phyloP scores from a whole-genome alignment of 1,140 invertebrate genomes.

The Zaprionus tsacasi region DNA sequence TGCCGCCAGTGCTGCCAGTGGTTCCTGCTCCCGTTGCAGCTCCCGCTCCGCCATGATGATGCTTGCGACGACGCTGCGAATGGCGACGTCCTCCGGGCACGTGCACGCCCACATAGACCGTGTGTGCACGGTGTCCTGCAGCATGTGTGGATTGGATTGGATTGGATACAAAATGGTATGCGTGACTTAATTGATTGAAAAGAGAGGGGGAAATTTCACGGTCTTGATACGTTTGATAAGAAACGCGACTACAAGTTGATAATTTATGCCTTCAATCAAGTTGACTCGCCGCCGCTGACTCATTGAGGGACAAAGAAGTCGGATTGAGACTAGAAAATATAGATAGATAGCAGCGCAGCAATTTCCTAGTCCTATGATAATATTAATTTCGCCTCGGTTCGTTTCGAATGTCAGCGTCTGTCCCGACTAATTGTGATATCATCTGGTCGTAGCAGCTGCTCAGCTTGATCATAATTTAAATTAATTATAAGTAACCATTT shows the following conservation, averaged over 20 bases:
- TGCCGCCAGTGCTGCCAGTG: slow-evolving; percentile 39
- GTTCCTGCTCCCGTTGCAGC: slow-evolving; percentile 30
- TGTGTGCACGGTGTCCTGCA: slow-evolving; percentile 94
- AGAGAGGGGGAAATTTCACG: no score
- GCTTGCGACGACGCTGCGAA: slow-evolving; percentile 90
- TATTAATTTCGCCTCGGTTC: slow-evolving; percentile 23
- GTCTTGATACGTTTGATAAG: slow-evolving; percentile 19
- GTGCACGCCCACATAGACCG: slow-evolving; percentile 94
- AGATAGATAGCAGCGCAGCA: no score
- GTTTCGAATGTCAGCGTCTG: slow-evolving; percentile 32
- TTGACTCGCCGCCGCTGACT: slow-evolving; percentile 36
- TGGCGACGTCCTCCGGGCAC: slow-evolving; percentile 91
- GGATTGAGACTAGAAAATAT: no score
- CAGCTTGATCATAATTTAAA: slow-evolving; percentile 60
- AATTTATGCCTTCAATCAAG: slow-evolving; percentile 31
- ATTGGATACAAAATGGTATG: slow-evolving; percentile 36
- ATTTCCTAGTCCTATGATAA: slow-evolving; percentile 33
- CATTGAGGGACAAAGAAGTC: slow-evolving; percentile 4
- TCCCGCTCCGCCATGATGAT: slow-evolving; percentile 86
- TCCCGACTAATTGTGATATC: slow-evolving; percentile 69
- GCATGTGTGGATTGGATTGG: slow-evolving; percentile 31
- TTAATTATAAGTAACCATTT: slow-evolving; percentile 64
- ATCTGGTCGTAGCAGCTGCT: slow-evolving; percentile 49
- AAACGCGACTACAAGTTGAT: slow-evolving; percentile 14
- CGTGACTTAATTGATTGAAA: slow-evolving; percentile 31